These are phyloP conservation scores for Netelia virgata DNA, from an alignment of 2,888 invertebrate species.

Conservation along the genomic window DNA sequence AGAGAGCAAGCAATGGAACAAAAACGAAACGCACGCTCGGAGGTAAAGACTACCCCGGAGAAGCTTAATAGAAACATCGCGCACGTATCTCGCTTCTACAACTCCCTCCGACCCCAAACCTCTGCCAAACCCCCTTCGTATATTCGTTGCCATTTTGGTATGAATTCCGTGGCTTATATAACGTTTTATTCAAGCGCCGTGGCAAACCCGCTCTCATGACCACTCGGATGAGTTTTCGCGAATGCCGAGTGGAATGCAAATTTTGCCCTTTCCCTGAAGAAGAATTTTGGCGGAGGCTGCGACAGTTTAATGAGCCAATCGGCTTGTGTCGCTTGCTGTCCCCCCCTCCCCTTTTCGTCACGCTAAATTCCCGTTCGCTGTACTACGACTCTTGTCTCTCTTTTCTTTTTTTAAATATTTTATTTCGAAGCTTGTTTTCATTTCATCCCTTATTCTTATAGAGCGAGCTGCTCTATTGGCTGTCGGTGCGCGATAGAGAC, in stretches of 20 bases:
- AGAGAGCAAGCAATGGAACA: background rate
- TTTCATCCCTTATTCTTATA: too few relatives aligned
- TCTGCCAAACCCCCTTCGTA: background rate
- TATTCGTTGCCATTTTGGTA: slow-evolving; percentile 35
- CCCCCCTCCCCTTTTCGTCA: slow-evolving; percentile 4
- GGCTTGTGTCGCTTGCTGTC: slow-evolving; percentile 31
- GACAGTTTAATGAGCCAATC: slow-evolving; percentile 35
- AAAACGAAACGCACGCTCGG: slow-evolving; percentile 32
- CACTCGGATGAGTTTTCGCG: slow-evolving; percentile 56
- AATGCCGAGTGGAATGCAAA: slow-evolving; percentile 58
- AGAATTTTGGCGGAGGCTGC: background rate
- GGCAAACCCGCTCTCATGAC: slow-evolving; percentile 29
- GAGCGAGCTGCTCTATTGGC: too few relatives aligned
- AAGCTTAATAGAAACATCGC: slow-evolving; percentile 64
- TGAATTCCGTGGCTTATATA: slow-evolving; percentile 61
- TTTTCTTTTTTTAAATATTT: slow-evolving; percentile 20
- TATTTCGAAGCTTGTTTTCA: background rate
- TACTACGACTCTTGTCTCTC: background rate
- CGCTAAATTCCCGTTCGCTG: slow-evolving; percentile 16
- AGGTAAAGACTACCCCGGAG: slow-evolving; percentile 18
- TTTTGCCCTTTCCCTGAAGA: background rate
- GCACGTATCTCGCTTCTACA: slow-evolving; percentile 62
- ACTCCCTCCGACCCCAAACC: background rate
- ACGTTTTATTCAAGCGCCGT: slow-evolving; percentile 7
- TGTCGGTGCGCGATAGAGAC: too few relatives aligned